Evolutionary conservation across 2,113 vertebrate species (phyloP), one percentile per base, ranked within the genome.

Genomic region (Smithornis capensis): DNA sequence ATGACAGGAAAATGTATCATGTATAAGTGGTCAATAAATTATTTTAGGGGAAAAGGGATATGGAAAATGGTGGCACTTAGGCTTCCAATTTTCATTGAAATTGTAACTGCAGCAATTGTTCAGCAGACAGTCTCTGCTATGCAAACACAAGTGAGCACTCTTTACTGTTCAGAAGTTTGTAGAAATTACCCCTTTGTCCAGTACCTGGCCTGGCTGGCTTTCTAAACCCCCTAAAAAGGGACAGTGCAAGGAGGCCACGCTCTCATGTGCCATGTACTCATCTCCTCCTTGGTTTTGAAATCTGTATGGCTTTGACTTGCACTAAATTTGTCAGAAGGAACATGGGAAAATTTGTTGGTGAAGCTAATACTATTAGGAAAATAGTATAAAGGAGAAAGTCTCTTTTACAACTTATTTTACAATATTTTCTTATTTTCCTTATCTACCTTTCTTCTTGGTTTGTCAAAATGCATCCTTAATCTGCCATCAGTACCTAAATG

Each of bases 21-120:
- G 79, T 95, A 83, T 97, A 97, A 97, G 90, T 95, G 94, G 94
- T 96, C 97, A 97, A 96, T 97, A 97, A 97, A 98, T 98, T 92
- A 97, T 95, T 97, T 63, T 93, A 81, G 62, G 57, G 28, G 79
- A 92, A 95, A 98, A 94, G 82, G 94, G 81, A 94, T 96, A 92
- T 65, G 62, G 93, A 88, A 97, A 97, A 96, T 6, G 42, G 92
- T 86, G 40, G 73, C 83, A 94, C 82, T 96, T 97, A 92, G 96
- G 88, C 63, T 97, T 97, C 97, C 76, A 95, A 89, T 97, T 97
- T 97, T 93, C 80, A 97, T 97, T 95, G 94, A 93, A 92, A 95
- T 95, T 97, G 95, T 92, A 95, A 96, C 83, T 63, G 82, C 74
- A 94, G 78, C 82, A 89, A 67, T 67, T 92, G 49, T 67, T 97